phyloP scores from a whole-genome alignment of 2,113 vertebrate genomes.

The Etheostoma cragini region DNA sequence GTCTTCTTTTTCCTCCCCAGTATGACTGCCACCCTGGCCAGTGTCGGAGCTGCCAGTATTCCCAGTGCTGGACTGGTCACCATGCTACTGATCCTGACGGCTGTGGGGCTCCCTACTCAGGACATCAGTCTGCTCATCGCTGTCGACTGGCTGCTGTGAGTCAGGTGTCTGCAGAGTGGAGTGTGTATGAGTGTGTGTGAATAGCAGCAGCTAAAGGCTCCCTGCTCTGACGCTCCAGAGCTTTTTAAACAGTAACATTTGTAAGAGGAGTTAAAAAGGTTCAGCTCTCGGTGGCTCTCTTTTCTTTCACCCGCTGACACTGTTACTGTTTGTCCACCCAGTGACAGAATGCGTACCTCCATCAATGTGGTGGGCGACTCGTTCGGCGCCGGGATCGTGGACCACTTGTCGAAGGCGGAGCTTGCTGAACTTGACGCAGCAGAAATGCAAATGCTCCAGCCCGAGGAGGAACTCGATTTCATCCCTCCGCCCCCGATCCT shows the following conservation, averaged over 20 bases:
- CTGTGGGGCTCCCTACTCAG: conserved; percentile 88
- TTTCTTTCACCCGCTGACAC: not conserved
- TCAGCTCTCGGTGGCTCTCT: not conserved
- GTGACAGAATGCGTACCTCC: conserved; percentile 88
- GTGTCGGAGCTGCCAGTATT: conserved; percentile 89
- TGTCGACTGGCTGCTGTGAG: conserved; percentile 91
- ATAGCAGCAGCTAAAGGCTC: conserved; percentile 3
- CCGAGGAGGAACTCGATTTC: conserved; percentile 77
- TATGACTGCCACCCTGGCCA: conserved; percentile 89
- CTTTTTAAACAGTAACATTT: not conserved
- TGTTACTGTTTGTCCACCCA: conserved; percentile 62
- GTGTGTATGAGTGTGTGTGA: not conserved
- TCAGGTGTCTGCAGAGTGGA: conserved; percentile 53
- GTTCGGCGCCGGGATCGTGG: conserved; percentile 87
- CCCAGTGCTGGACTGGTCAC: conserved; percentile 90
- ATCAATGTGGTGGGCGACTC: conserved; percentile 90
- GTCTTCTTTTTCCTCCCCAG: conserved; percentile 58
- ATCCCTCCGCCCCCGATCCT: conserved; percentile 79
- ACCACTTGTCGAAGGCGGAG: conserved; percentile 84
- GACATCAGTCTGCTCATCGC: conserved; percentile 90
- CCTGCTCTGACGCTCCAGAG: not conserved
- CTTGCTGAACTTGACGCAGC: conserved; percentile 82
- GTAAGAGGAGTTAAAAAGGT: not conserved
- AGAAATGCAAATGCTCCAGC: conserved; percentile 53
- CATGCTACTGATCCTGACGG: conserved; percentile 89